Evolutionary conservation across 2,888 invertebrate species (phyloP).

Genomic region (Stenodema calcarata): DNA sequence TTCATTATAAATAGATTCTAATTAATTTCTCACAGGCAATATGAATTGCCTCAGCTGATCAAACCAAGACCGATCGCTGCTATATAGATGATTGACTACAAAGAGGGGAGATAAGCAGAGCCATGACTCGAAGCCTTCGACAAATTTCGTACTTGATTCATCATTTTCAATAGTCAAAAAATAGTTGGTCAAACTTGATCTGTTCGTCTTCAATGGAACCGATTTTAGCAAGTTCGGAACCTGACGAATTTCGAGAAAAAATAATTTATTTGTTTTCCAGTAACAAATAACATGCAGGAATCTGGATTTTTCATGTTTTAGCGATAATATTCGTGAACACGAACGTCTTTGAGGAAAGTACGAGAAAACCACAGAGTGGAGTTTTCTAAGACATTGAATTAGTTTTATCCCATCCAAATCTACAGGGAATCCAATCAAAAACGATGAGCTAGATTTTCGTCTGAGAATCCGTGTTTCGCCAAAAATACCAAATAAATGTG

Average conservation of each 20-base stretch:
- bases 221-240: neutral
- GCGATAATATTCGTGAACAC: no score
- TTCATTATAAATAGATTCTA: neutral
- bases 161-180: neutral
- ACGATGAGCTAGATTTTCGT: no score
- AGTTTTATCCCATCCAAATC: no score
- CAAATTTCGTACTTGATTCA: neutral
- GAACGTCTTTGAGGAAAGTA: no score
- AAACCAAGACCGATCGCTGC: neutral
- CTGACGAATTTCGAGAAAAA: neutral
- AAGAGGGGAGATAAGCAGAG: neutral
- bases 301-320: no score
- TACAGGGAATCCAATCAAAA: no score
- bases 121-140: neutral
- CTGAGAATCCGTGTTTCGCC: no score
- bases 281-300: no score
- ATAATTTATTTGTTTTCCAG: neutral
- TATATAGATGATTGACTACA: neutral
- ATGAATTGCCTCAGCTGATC: neutral
- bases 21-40: neutral
- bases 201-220: neutral
- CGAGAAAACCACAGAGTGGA: no score
- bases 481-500: no score
- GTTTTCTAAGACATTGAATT: no score
- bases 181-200: neutral